A percentile compares a stretch with the other conserved stretches of the same genome.
phyloP scores from a whole-genome alignment of 2,113 vertebrate genomes.

The Origma solitaria region DNA sequence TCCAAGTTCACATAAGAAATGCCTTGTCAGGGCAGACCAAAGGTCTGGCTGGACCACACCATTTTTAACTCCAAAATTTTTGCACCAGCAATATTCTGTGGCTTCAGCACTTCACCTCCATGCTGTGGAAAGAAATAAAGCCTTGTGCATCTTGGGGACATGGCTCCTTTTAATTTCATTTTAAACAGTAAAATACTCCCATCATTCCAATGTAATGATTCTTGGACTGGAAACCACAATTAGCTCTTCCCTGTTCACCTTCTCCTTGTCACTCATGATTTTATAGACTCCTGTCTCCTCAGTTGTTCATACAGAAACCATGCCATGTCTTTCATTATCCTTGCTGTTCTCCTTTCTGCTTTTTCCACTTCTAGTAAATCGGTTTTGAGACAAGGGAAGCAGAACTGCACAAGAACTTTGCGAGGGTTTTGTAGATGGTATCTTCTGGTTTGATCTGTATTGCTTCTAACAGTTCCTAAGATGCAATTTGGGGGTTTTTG shows the following conservation, averaged over 20 bases:
- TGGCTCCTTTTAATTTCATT: neutral
- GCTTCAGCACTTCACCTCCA: neutral
- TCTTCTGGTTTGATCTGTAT: neutral
- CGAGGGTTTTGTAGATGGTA: neutral
- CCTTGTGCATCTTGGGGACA: neutral
- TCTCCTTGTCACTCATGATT: neutral
- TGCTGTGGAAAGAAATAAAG: neutral
- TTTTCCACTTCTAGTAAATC: neutral
- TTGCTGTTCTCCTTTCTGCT: neutral
- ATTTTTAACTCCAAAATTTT: neutral
- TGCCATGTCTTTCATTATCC: neutral
- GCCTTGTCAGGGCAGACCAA: neutral
- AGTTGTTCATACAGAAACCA: neutral
- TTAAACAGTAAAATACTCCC: neutral
- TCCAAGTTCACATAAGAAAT: neutral
- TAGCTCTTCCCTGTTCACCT: neutral
- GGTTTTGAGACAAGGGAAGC: neutral
- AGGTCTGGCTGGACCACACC: neutral
- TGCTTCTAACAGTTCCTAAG: neutral
- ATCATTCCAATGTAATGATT: neutral
- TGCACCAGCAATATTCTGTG: fast-evolving
- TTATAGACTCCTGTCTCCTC: neutral
- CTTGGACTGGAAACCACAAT: neutral
- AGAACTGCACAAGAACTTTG: neutral
- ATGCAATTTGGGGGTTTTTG: neutral